phyloP scores from a whole-genome alignment of 2,888 invertebrate genomes.

The Strigamia maritima region DNA sequence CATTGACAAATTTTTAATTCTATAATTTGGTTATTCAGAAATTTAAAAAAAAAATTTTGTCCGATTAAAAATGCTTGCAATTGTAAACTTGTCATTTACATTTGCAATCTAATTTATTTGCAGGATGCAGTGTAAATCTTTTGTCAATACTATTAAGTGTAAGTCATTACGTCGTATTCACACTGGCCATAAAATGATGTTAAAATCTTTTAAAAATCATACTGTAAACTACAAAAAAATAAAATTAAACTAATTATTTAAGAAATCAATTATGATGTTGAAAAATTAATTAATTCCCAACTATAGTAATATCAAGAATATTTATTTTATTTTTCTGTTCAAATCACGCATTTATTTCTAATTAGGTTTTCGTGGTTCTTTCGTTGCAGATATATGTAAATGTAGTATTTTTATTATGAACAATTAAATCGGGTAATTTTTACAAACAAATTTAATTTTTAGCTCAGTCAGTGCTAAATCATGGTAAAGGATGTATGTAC shows the following conservation, averaged over 20 bases:
- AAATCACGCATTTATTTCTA: too few relatives aligned
- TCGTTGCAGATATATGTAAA: too few relatives aligned
- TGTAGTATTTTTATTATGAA: too few relatives aligned
- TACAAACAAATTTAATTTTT: too few relatives aligned
- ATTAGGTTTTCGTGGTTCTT: too few relatives aligned
- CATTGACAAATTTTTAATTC: not conserved
- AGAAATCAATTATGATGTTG: not conserved
- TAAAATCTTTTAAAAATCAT: not conserved
- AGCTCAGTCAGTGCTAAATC: conserved; percentile 69
- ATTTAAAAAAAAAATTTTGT: not conserved
- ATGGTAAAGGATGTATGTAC: conserved; percentile 70
- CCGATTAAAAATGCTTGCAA: too few relatives aligned
- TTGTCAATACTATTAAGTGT: not conserved
- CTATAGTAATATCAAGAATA: too few relatives aligned
- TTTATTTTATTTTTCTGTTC: too few relatives aligned
- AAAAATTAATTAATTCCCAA: too few relatives aligned
- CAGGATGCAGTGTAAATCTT: not conserved
- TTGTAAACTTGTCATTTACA: too few relatives aligned
- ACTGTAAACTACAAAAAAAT: not conserved
- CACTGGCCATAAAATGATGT: not conserved
- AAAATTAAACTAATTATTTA: not conserved
- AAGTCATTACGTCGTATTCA: not conserved
- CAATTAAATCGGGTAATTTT: too few relatives aligned
- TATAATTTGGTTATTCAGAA: not conserved
- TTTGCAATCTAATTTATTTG: too few relatives aligned